Conservation (phyloP, 2,888 invertebrate species). For the Gastracanthus pulcherrimus region DNA sequence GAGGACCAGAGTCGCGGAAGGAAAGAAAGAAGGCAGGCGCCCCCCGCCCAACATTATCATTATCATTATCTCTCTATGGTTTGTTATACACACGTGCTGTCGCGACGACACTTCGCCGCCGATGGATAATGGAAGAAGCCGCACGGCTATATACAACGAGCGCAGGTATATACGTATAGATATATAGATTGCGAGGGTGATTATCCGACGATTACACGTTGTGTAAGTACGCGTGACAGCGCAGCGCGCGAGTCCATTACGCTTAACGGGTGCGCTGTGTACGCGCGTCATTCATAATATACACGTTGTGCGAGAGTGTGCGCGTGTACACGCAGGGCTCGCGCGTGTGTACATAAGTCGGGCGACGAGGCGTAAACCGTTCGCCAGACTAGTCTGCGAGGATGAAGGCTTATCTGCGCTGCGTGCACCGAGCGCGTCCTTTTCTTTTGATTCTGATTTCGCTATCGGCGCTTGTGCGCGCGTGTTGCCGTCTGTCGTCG, state of each 20-base stretch:
- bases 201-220: slow-evolving; percentile 72
- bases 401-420: neutral
- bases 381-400: neutral
- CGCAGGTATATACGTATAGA: neutral
- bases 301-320: slow-evolving; percentile 26
- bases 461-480: neutral
- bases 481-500: neutral
- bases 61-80: slow-evolving; percentile 22
- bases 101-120: slow-evolving; percentile 22
- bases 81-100: neutral
- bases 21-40: neutral
- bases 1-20: slow-evolving; percentile 30
- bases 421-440: too few relatives aligned
- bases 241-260: slow-evolving; percentile 41
- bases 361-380: neutral
- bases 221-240: slow-evolving; percentile 71
- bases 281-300: slow-evolving; percentile 44
- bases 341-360: neutral
- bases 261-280: slow-evolving; percentile 39
- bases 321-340: neutral
- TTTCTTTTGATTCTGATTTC: neutral
- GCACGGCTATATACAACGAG: neutral
- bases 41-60: too few relatives aligned
- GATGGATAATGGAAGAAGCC: too few relatives aligned
- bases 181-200: slow-evolving; percentile 58